phyloP scores from a whole-genome alignment of 2,113 vertebrate species.

The Verasper variegatus region DNA sequence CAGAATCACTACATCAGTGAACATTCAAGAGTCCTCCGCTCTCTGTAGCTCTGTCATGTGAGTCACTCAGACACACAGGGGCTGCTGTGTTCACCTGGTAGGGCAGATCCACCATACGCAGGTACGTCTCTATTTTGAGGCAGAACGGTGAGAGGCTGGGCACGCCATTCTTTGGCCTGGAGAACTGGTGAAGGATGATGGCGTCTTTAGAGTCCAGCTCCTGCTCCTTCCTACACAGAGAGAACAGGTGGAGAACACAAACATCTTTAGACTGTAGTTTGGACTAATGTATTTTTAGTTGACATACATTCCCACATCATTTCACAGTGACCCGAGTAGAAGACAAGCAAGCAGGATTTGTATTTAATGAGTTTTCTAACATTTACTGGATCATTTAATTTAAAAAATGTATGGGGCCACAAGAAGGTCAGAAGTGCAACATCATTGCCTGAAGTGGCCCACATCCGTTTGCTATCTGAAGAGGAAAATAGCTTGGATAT shows the following conservation, averaged over 20 bases:
- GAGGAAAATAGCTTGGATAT: too few relatives aligned
- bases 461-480: too few relatives aligned
- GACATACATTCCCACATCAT: not conserved
- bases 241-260: constrained; percentile 7
- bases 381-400: too few relatives aligned
- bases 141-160: constrained; percentile 97
- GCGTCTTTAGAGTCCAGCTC: constrained; percentile 96
- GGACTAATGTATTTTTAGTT: not conserved
- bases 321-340: not conserved
- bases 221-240: constrained; percentile 90
- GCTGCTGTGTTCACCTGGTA: constrained; percentile 88
- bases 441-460: too few relatives aligned
- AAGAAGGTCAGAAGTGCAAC: too few relatives aligned
- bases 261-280: not conserved
- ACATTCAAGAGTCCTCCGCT: too few relatives aligned
- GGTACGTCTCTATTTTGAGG: constrained; percentile 97
- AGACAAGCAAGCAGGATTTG: not conserved
- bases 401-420: too few relatives aligned
- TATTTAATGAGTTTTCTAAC: not conserved
- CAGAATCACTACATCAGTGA: too few relatives aligned
- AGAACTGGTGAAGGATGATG: constrained; percentile 99
- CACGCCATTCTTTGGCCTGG: constrained; percentile 91
- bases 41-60: too few relatives aligned
- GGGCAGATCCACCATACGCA: constrained; percentile 96
- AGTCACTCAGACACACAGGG: too few relatives aligned